Percentiles rank a stretch among this genome's conserved stretches.
Evolutionary conservation across 2,797 vertebrate species (phyloP).

Genomic region (Coilia nasus): DNA sequence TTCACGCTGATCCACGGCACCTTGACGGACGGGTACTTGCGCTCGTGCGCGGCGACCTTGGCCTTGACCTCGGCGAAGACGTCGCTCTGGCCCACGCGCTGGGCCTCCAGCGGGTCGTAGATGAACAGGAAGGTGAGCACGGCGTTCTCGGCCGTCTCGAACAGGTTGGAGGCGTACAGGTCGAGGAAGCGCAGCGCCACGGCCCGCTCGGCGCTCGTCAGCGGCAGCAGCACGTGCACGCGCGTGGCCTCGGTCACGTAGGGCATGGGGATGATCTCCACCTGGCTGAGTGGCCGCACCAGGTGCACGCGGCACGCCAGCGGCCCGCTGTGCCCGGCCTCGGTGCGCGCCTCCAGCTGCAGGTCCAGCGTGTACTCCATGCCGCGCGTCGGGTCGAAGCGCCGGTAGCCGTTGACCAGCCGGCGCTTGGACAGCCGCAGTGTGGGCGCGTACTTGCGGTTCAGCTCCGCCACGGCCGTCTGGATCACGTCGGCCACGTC

Average conservation of each 20-base stretch:
- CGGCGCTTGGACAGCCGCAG: conserved; percentile 87
- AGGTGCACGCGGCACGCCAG: conserved; percentile 89
- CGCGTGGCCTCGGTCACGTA: conserved; percentile 94
- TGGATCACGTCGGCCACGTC: conserved; percentile 87
- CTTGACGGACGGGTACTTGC: conserved; percentile 82
- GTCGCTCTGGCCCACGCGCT: conserved; percentile 88
- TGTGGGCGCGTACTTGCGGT: conserved; percentile 88
- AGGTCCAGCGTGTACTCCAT: conserved; percentile 98
- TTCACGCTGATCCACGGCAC: conserved; percentile 98
- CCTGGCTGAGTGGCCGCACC: conserved; percentile 89
- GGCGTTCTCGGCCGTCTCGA: conserved; percentile 87
- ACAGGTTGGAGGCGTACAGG: conserved; percentile 79
- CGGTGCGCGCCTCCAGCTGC: conserved; percentile 87
- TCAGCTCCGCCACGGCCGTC: conserved; percentile 86
- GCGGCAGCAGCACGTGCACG: conserved; percentile 89
- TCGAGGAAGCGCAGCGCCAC: conserved; percentile 81
- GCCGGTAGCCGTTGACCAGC: conserved; percentile 92
- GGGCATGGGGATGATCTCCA: conserved; percentile 98
- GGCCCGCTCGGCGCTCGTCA: conserved; percentile 78
- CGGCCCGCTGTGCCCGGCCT: conserved; percentile 85
- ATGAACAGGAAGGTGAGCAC: conserved; percentile 92
- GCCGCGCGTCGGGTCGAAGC: conserved; percentile 91
- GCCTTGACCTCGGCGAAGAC: conserved; percentile 88
- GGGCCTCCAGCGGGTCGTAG: conserved; percentile 92
- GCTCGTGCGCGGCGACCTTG: conserved; percentile 83